phyloP scores from a whole-genome alignment of 1,140 invertebrate genomes.

The Spodoptera litura region DNA sequence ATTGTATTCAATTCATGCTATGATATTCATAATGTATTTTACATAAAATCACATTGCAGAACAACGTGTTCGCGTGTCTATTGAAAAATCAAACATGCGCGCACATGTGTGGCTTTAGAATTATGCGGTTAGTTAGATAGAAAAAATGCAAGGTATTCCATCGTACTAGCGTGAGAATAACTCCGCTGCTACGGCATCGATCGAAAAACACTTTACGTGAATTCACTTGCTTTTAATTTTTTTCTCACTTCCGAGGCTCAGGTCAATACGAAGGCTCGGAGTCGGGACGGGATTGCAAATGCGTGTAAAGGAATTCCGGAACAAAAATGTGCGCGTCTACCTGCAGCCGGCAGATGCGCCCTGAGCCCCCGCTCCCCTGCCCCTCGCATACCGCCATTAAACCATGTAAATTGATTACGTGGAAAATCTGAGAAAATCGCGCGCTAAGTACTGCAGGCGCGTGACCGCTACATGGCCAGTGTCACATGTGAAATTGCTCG shows the following conservation, averaged over 20 bases:
- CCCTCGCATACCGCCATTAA: slow-evolving; percentile 68
- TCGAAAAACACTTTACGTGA: slow-evolving; percentile 34
- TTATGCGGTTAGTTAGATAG: slow-evolving; percentile 65
- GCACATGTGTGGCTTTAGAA: slow-evolving; percentile 58
- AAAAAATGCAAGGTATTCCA: slow-evolving; percentile 63
- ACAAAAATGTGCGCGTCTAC: slow-evolving; percentile 81
- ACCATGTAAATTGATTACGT: slow-evolving; percentile 80
- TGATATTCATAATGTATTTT: slow-evolving; percentile 46
- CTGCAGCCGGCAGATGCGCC: slow-evolving; percentile 75
- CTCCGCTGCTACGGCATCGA: background rate
- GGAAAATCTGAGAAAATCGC: slow-evolving; percentile 83
- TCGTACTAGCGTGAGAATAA: slow-evolving; percentile 60
- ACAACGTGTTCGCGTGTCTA: slow-evolving; percentile 52
- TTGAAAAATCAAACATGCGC: slow-evolving; percentile 55
- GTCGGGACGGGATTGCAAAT: slow-evolving; percentile 78
- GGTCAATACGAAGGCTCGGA: slow-evolving; percentile 39
- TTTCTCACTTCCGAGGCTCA: slow-evolving; percentile 42
- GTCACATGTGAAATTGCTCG: slow-evolving; percentile 65
- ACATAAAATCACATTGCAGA: slow-evolving; percentile 53
- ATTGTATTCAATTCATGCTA: slow-evolving; percentile 37
- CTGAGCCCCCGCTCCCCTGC: slow-evolving; percentile 44
- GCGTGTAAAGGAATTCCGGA: slow-evolving; percentile 80
- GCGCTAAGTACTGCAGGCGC: slow-evolving; percentile 60
- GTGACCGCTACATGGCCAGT: slow-evolving; percentile 58
- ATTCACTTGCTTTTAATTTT: slow-evolving; percentile 44